Conservation (phyloP, 2,113 vertebrate genomes). For the Tamias sibiricus region DNA sequence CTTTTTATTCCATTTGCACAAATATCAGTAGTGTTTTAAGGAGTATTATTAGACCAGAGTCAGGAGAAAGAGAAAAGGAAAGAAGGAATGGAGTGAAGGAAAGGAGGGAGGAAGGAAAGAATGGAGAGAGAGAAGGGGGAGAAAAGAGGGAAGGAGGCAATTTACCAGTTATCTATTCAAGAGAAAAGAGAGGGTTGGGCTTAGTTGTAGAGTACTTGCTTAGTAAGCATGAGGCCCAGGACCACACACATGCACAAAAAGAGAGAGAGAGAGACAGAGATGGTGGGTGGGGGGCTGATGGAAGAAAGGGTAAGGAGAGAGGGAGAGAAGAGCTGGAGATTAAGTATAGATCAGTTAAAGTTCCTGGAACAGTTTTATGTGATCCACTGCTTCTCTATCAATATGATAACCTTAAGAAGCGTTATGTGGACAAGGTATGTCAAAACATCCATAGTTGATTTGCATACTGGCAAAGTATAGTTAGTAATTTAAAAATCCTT, state of each 20-base stretch:
- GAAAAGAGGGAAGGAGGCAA: neutral
- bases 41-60: neutral
- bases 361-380: neutral
- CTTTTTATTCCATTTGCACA: neutral
- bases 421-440: neutral
- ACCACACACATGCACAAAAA: no score
- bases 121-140: neutral
- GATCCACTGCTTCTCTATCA: neutral
- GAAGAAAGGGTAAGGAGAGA: no score
- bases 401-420: neutral
- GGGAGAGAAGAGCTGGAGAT: no score
- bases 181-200: neutral
- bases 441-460: neutral
- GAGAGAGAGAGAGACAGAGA: no score
- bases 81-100: rapidly evolving
- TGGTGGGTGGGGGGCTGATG: no score
- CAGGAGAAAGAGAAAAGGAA: neutral
- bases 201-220: no score
- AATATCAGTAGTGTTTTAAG: neutral
- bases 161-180: neutral
- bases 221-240: no score
- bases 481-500: neutral
- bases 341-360: neutral
- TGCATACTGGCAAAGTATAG: neutral
- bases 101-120: neutral